These are phyloP conservation scores for Melipona bicolor DNA, from an alignment of 2,888 invertebrate genomes.

Conservation along the genomic window DNA sequence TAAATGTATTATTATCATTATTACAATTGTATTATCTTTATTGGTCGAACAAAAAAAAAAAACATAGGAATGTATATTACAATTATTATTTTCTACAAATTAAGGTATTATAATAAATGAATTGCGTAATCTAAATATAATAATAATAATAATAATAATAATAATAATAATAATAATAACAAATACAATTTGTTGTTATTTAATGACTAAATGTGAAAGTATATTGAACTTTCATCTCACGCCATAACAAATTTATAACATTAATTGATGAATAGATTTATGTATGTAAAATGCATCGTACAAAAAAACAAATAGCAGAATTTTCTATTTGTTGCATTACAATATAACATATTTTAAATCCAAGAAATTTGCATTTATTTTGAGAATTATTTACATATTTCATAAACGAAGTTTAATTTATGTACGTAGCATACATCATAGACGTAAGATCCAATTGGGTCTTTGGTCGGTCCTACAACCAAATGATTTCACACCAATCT, in stretches of 20 bases:
- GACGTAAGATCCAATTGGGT: no score
- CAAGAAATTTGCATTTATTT: background rate
- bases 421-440: no score
- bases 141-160: constrained; percentile 21
- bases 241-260: background rate
- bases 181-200: constrained; percentile 1
- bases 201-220: background rate
- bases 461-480: no score
- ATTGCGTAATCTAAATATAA: constrained; percentile 64
- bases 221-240: background rate
- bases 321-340: background rate
- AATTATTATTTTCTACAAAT: constrained; percentile 81
- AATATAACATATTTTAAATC: background rate
- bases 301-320: background rate
- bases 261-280: background rate
- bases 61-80: constrained; percentile 70
- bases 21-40: constrained; percentile 57
- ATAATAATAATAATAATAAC: constrained; percentile 15
- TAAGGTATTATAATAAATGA: constrained; percentile 79
- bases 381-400: background rate
- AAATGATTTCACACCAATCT: no score
- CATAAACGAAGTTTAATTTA: background rate
- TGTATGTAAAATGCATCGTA: background rate
- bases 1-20: constrained; percentile 59
- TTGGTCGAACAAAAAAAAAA: constrained; percentile 46